Conservation (phyloP, 2,888 invertebrate species). For the Trichopoda pennipes region DNA sequence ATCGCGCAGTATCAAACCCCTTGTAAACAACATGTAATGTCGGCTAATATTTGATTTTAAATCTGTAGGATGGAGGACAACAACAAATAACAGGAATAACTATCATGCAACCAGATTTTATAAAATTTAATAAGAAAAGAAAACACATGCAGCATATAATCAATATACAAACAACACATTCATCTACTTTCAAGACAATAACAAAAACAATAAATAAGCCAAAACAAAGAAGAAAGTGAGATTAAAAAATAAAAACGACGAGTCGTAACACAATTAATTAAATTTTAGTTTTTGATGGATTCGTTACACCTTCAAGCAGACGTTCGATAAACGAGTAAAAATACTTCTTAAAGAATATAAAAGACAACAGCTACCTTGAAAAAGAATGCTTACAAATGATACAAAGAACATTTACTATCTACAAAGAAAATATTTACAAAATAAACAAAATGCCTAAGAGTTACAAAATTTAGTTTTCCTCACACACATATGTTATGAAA, state of each 20-base stretch:
- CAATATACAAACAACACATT: slow-evolving; percentile 54
- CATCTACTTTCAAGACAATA: slow-evolving; percentile 29
- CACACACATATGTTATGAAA: slow-evolving; percentile 55
- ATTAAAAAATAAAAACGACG: slow-evolving; percentile 53
- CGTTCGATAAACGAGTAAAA: slow-evolving; percentile 69
- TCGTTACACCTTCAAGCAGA: slow-evolving; percentile 70
- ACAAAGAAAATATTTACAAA: background rate
- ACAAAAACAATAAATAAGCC: slow-evolving; percentile 14
- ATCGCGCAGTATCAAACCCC: slow-evolving; percentile 69
- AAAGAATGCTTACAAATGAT: background rate
- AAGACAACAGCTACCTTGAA: slow-evolving; percentile 4
- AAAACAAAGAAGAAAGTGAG: slow-evolving; percentile 29
- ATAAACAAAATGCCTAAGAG: background rate
- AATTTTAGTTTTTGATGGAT: slow-evolving; percentile 72
- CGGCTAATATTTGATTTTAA: slow-evolving; percentile 67
- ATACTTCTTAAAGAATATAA: slow-evolving; percentile 14
- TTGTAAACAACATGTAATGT: slow-evolving; percentile 69
- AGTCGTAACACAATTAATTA: slow-evolving; percentile 71
- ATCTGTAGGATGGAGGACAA: slow-evolving; percentile 21
- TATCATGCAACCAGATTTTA: slow-evolving; percentile 31
- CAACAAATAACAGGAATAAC: slow-evolving; percentile 35
- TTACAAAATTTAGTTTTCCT: background rate
- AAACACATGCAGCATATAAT: slow-evolving; percentile 58
- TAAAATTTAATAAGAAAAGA: slow-evolving; percentile 32
- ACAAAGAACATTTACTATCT: background rate